Evolutionary conservation across 2,113 vertebrate species (phyloP).

Genomic region (Anser cygnoides): DNA sequence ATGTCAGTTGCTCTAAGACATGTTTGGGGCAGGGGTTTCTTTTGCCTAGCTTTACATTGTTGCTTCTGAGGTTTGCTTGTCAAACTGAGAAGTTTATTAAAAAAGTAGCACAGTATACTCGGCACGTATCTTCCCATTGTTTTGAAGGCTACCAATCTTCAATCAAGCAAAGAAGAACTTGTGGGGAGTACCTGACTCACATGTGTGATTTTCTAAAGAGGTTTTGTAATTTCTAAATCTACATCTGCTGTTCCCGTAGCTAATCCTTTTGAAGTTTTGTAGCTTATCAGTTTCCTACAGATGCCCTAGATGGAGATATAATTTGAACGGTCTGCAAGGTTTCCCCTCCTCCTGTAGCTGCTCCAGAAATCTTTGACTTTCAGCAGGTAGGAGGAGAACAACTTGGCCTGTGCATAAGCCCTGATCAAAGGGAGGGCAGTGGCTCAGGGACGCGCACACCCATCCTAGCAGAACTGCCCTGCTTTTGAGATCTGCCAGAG

Average conservation of each 20-base stretch:
- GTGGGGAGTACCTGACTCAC: background rate
- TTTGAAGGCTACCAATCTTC: background rate
- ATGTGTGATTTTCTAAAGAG: background rate
- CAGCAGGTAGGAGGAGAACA: background rate
- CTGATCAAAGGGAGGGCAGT: background rate
- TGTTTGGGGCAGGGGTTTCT: background rate
- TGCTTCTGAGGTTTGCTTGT: background rate
- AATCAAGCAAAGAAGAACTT: background rate
- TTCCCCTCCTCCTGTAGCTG: background rate
- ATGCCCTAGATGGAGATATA: background rate
- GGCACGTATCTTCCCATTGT: background rate
- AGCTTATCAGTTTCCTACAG: background rate
- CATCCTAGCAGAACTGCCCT: background rate
- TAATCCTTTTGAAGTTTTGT: background rate
- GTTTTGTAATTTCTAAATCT: background rate
- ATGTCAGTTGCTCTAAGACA: background rate
- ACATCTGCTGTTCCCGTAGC: background rate
- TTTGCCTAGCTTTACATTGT: background rate
- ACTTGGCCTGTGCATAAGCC: background rate
- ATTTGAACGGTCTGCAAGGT: background rate
- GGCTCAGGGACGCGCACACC: rapidly evolving
- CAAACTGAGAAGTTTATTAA: background rate
- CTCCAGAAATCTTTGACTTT: background rate
- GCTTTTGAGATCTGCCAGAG: background rate
- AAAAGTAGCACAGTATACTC: background rate